A percentile compares a stretch with the other conserved stretches of the same genome.
These are phyloP conservation scores for Leptinotarsa lineolata DNA, from an alignment of 1,140 invertebrate species.

Conservation along the genomic window DNA sequence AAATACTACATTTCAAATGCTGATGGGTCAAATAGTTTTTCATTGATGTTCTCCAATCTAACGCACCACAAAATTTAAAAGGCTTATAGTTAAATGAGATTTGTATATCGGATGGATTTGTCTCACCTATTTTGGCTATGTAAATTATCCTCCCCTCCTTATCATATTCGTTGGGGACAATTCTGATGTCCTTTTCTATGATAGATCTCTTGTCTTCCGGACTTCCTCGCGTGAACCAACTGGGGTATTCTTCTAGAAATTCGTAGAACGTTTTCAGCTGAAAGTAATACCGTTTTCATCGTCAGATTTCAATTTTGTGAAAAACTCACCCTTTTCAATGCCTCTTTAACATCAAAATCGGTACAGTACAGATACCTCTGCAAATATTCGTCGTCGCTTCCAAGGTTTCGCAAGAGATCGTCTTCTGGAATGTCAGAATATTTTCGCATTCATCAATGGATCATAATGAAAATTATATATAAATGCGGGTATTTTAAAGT, in stretches of 20 bases:
- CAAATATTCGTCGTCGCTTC: constrained; percentile 48
- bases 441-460: too few relatives aligned
- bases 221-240: constrained; percentile 50
- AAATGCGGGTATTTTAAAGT: too few relatives aligned
- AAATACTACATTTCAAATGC: too few relatives aligned
- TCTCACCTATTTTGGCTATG: constrained; percentile 51
- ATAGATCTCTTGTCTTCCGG: constrained; percentile 43
- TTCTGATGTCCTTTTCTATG: constrained; percentile 47
- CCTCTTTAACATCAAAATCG: constrained; percentile 46
- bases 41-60: too few relatives aligned
- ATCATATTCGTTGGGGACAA: constrained; percentile 47
- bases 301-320: not conserved
- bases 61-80: too few relatives aligned
- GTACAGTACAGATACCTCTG: constrained; percentile 47
- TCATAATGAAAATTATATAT: too few relatives aligned
- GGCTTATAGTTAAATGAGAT: too few relatives aligned
- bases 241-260: constrained; percentile 43
- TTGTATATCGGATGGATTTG: not conserved
- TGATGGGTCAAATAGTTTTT: too few relatives aligned
- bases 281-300: constrained; percentile 24
- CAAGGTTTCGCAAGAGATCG: constrained; percentile 28
- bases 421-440: constrained; percentile 28
- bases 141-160: constrained; percentile 51
- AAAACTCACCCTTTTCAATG: constrained; percentile 47
- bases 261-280: constrained; percentile 51